A percentile compares a stretch with the other conserved stretches of the same genome.
These are phyloP conservation scores for Sthenelais limicola DNA, from an alignment of 2,888 invertebrate species.

Conservation along the genomic window DNA sequence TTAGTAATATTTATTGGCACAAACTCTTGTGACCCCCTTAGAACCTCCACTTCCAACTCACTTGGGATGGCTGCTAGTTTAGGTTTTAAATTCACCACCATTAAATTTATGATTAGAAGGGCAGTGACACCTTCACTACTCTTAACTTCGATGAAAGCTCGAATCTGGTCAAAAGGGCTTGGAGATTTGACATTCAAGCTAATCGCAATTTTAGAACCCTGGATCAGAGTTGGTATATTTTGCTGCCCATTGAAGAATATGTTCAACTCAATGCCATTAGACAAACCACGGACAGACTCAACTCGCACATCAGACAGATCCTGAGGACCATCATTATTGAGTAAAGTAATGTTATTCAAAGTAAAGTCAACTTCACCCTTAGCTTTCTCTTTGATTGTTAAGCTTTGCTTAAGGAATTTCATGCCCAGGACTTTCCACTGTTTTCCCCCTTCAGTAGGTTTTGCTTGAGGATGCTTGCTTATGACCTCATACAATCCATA, in stretches of 20 bases:
- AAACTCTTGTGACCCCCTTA: constrained; percentile 46
- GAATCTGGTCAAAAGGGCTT: neutral
- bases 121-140: neutral
- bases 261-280: neutral
- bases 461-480: neutral
- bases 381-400: neutral
- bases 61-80: neutral
- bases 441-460: neutral
- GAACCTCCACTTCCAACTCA: neutral
- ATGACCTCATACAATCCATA: constrained; percentile 5
- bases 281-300: neutral
- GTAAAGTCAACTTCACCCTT: neutral
- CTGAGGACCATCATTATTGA: constrained; percentile 24
- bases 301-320: constrained; percentile 10
- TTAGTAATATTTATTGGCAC: constrained; percentile 52
- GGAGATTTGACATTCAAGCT: constrained; percentile 1
- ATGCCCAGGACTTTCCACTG: constrained; percentile 27
- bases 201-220: neutral
- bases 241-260: neutral
- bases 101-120: neutral
- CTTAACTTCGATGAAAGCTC: constrained; percentile 11
- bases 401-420: neutral
- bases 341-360: neutral
- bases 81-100: neutral
- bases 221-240: neutral